Conservation (phyloP, 1,140 invertebrate species). For the Neuroterus valhalla region DNA sequence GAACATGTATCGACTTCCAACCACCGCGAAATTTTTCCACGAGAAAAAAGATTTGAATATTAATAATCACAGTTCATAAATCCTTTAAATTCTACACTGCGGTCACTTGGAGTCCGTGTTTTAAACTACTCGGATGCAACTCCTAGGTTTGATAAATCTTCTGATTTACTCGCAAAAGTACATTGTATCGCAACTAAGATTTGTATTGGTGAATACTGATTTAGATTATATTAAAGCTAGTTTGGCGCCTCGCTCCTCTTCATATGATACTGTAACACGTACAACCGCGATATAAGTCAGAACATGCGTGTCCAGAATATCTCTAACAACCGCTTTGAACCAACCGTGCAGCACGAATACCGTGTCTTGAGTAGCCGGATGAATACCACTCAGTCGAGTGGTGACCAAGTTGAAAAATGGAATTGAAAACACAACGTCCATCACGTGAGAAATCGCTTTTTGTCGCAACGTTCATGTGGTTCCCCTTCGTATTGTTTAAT, state of each 20-base stretch:
- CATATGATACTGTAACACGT: background rate
- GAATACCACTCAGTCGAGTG: conserved; percentile 64
- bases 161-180: conserved; percentile 11
- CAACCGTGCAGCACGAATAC: conserved; percentile 69
- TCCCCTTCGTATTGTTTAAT: conserved; percentile 21
- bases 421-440: conserved; percentile 69
- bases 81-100: background rate
- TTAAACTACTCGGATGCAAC: conserved; percentile 4
- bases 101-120: background rate
- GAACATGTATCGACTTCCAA: conserved; percentile 45
- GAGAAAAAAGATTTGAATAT: conserved; percentile 46
- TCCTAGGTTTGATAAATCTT: conserved; percentile 7
- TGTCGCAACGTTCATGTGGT: conserved; percentile 32
- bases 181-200: background rate
- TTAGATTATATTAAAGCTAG: background rate
- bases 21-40: conserved; percentile 47
- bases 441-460: conserved; percentile 50
- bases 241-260: background rate
- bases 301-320: conserved; percentile 62
- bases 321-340: conserved; percentile 54
- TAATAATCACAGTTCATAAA: conserved; percentile 43
- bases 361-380: conserved; percentile 65
- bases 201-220: conserved; percentile 21
- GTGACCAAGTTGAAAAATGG: conserved; percentile 69
- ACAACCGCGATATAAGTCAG: conserved; percentile 15